Evolutionary conservation across 2,888 invertebrate species (phyloP).

Genomic region (Ischnura elegans): DNA sequence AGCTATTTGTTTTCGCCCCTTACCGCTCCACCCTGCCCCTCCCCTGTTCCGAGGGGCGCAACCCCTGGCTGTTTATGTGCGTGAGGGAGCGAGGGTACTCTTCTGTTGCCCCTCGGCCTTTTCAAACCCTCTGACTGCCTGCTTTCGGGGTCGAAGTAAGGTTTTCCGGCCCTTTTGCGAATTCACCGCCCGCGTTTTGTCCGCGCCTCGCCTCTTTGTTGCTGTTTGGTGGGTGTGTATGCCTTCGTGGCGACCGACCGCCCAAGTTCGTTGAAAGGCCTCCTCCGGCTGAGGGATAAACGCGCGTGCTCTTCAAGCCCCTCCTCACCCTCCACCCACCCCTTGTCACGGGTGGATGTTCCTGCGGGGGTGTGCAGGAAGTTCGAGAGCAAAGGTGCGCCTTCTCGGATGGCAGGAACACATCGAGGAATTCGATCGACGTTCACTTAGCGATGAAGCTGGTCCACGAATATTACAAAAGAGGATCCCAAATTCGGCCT

Average conservation of each 20-base stretch:
- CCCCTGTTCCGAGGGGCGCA: neutral
- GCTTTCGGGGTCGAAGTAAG: neutral
- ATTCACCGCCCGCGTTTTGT: neutral
- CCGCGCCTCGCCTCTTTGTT: neutral
- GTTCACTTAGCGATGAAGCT: too few relatives aligned
- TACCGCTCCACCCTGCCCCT: neutral
- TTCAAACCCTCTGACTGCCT: neutral
- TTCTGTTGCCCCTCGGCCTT: neutral
- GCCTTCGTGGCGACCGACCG: neutral
- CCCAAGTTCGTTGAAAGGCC: neutral
- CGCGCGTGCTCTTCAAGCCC: neutral
- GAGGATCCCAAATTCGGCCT: too few relatives aligned
- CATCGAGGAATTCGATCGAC: too few relatives aligned
- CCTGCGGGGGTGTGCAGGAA: neutral
- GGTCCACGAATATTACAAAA: too few relatives aligned
- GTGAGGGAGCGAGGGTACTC: neutral
- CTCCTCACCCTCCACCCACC: neutral
- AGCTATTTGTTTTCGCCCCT: slow-evolving; percentile 5
- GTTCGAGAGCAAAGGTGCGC: neutral
- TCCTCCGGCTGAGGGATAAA: neutral
- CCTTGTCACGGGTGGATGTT: neutral
- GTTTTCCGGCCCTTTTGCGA: slow-evolving; percentile 28
- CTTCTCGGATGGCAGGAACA: too few relatives aligned
- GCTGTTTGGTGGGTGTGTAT: neutral
- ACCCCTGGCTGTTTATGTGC: neutral